Percentiles rank a stretch among this genome's conserved stretches.
phyloP scores from a whole-genome alignment of 2,888 invertebrate species.

The Drosophila limbata region DNA sequence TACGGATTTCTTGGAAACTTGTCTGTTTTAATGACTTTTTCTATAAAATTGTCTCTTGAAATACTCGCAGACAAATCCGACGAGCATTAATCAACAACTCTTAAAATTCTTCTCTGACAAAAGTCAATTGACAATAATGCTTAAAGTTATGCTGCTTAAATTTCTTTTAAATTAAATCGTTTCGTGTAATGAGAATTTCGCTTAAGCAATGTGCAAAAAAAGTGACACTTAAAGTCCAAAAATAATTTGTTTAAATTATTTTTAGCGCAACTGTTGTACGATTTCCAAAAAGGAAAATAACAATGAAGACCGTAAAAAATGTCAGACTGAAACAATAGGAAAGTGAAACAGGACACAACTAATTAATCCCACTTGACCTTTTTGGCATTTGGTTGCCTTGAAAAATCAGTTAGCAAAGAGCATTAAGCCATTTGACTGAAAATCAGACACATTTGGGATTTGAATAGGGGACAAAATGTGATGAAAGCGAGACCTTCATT shows the following conservation, averaged over 20 bases:
- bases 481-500: background rate
- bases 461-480: conserved; percentile 11
- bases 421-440: conserved; percentile 8
- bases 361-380: conserved; percentile 57
- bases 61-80: no score
- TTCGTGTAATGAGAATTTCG: background rate
- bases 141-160: background rate
- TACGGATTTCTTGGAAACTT: no score
- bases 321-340: conserved; percentile 29
- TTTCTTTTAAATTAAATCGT: background rate
- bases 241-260: conserved; percentile 20
- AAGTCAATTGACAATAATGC: background rate
- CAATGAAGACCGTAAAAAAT: conserved; percentile 20
- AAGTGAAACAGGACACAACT: conserved; percentile 21
- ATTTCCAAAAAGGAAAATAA: conserved; percentile 1
- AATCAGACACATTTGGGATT: conserved; percentile 16
- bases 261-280: background rate
- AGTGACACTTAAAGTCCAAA: background rate
- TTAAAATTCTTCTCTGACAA: background rate
- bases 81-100: background rate
- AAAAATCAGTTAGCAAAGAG: conserved; percentile 42
- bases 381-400: conserved; percentile 27
- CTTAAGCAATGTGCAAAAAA: background rate
- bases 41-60: no score
- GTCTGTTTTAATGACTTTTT: no score